Percentiles rank a stretch among this genome's conserved stretches.
Evolutionary conservation across 2,888 invertebrate species (phyloP).

Genomic region (Amiota minor): DNA sequence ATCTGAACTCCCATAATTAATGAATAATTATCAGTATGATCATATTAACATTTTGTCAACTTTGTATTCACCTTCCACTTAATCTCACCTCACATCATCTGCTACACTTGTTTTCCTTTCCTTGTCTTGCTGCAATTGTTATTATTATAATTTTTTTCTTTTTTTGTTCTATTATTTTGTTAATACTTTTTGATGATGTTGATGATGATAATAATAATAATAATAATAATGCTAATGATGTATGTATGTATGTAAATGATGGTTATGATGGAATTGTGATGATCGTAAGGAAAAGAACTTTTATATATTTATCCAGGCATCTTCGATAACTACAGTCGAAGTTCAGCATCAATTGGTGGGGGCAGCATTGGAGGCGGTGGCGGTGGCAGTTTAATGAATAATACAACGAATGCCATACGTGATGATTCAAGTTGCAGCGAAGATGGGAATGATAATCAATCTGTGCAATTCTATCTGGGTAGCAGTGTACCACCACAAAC

Average conservation of each 20-base stretch:
- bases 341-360: constrained; percentile 51
- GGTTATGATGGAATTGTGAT: constrained; percentile 40
- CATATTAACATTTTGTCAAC: no score
- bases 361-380: constrained; percentile 40
- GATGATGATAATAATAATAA: background rate
- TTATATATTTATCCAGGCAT: constrained; percentile 68
- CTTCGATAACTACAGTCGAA: constrained; percentile 62
- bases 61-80: no score
- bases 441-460: constrained; percentile 64
- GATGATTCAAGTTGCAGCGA: constrained; percentile 71
- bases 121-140: no score
- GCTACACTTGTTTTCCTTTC: no score
- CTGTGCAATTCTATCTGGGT: constrained; percentile 65
- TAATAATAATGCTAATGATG: background rate
- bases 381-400: constrained; percentile 47
- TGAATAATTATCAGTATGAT: no score
- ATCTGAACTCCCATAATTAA: no score
- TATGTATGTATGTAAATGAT: background rate
- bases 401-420: constrained; percentile 55
- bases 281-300: constrained; percentile 67
- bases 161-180: no score
- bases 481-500: constrained; percentile 39
- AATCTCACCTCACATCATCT: no score
- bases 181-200: background rate
- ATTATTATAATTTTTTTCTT: no score